These are phyloP conservation scores for Auanema sp. DNA, from an alignment of 2,888 invertebrate genomes.

Conservation along the genomic window DNA sequence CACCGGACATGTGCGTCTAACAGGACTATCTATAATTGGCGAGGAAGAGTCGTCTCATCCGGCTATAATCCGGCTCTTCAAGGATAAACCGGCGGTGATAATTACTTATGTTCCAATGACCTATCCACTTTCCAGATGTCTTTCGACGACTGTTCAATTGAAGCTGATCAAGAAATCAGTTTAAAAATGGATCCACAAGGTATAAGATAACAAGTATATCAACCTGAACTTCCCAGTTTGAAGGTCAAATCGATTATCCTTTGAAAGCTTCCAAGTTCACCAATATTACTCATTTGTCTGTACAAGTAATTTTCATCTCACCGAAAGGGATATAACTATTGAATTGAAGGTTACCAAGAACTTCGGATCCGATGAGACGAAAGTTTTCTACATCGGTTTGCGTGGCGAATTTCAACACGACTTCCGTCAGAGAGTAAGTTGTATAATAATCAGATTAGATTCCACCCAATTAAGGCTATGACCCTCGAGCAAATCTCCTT, in stretches of 20 bases:
- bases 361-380: constrained; percentile 80
- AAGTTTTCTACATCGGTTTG: constrained; percentile 84
- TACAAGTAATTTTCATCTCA: constrained; percentile 83
- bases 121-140: constrained; percentile 76
- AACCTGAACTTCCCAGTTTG: neutral
- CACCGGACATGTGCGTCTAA: constrained; percentile 85
- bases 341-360: constrained; percentile 24
- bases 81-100: constrained; percentile 55
- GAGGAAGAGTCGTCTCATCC: constrained; percentile 82
- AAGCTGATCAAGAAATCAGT: constrained; percentile 64
- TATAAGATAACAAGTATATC: neutral
- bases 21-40: constrained; percentile 89
- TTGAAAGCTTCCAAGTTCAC: constrained; percentile 81
- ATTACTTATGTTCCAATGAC: constrained; percentile 7
- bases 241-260: constrained; percentile 54
- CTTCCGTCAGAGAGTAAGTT: constrained; percentile 41
- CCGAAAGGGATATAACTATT: neutral
- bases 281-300: constrained; percentile 82
- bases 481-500: neutral
- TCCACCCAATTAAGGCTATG: neutral
- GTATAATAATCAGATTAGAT: neutral
- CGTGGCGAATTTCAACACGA: constrained; percentile 80
- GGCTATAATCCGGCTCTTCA: constrained; percentile 79
- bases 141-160: constrained; percentile 80
- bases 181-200: constrained; percentile 52